Base-by-base conservation (phyloP, 2,888 invertebrate species). In the Gerosis bhagava region DNA sequence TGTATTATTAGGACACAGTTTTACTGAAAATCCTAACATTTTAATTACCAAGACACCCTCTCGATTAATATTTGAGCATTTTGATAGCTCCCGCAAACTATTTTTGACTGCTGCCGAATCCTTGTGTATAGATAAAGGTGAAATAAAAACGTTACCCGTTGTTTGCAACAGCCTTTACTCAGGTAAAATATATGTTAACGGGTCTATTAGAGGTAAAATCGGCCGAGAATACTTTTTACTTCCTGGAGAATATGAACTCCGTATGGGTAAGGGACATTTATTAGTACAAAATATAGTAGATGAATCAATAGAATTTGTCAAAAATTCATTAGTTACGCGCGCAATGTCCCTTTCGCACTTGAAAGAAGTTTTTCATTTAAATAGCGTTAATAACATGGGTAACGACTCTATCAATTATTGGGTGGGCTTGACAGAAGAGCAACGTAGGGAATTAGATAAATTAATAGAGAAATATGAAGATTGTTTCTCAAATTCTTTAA, bases 401-500 rank as follows among this genome's bases (percentile, higher is more conserved):
- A n/a, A n/a, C n/a, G n/a, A n/a, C n/a, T n/a, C n/a, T n/a, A n/a
- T n/a, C n/a, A n/a, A n/a, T n/a, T n/a, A n/a, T n/a, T n/a, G n/a
- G n/a, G n/a, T n/a, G n/a, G n/a, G n/a, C n/a, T n/a, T n/a, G n/a
- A n/a, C n/a, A n/a, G n/a, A n/a, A n/a, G n/a, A 28, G 1, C 28
- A 28, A 13, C 12, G 8, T 1, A 6, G 8, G 8, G 5, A 28
- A 13, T 13, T 28, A 2, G 6, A 13, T 2, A 13, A 28, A 12
- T 28, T 28, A 13, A 12, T 28, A 5, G 13, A 5, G 13, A 28
- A 10, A 7, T 48, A 42, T n/a, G 31, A 35, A n/a, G 41, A 28
- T 13, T 51, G 53, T 25, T 56, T 56, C 29, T 47, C 53, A 1
- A 25, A 3, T 5, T 35, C 32, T 13, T 17, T 56, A 6, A 6